Evolutionary conservation across 2,888 invertebrate species (phyloP).

Genomic region (Diabrotica balteata): DNA sequence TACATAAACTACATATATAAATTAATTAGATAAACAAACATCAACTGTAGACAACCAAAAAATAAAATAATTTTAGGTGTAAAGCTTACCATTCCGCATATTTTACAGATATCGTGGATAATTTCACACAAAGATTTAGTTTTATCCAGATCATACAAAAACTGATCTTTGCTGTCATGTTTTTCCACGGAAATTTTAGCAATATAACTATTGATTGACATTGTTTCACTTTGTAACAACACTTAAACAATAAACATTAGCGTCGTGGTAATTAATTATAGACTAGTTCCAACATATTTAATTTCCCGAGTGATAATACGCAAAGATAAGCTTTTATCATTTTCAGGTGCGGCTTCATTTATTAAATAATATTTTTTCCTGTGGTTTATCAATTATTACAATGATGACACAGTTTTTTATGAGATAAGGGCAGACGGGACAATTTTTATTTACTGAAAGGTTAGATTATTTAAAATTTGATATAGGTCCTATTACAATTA

Average conservation of each 20-base stretch:
- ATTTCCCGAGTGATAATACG: constrained; percentile 28
- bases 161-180: constrained; percentile 43
- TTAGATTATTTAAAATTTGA: no score
- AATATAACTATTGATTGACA: constrained; percentile 37
- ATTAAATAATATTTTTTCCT: constrained; percentile 8
- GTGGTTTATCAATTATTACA: constrained; percentile 7
- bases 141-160: constrained; percentile 48
- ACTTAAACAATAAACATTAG: constrained; percentile 11
- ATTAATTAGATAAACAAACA: constrained; percentile 9
- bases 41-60: not conserved
- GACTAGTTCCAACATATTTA: constrained; percentile 7
- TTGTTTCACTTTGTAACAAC: constrained; percentile 17
- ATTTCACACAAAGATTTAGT: constrained; percentile 43
- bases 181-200: constrained; percentile 52
- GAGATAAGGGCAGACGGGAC: no score
- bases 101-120: constrained; percentile 43
- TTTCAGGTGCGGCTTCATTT: constrained; percentile 23
- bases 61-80: not conserved
- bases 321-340: constrained; percentile 32
- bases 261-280: constrained; percentile 12
- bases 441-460: no score
- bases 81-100: constrained; percentile 44
- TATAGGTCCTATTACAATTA: no score
- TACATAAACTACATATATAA: not conserved
- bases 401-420: constrained; percentile 1